phyloP scores from a whole-genome alignment of 2,797 vertebrate species.

The Sylvia borin region DNA sequence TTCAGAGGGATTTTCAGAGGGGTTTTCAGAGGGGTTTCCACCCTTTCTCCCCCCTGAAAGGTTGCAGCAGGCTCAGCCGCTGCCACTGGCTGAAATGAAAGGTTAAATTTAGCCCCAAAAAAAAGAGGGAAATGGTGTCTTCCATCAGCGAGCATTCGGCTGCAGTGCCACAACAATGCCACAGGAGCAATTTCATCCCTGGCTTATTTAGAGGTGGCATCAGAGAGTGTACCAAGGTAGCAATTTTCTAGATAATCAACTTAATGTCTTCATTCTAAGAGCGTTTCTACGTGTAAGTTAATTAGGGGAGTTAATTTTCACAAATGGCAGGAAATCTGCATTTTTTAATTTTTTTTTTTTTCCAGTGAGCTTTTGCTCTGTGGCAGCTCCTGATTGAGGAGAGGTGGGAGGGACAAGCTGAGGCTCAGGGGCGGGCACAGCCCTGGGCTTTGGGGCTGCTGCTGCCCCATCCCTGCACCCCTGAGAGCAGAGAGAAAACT shows the following conservation, averaged over 20 bases:
- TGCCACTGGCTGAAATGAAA: constrained; percentile 36
- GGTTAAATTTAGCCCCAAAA: constrained; percentile 40
- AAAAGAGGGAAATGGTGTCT: not conserved
- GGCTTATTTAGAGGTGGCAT: constrained; percentile 70
- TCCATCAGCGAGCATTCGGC: constrained; percentile 48
- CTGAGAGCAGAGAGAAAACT: not conserved
- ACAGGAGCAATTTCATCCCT: constrained; percentile 69
- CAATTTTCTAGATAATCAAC: constrained; percentile 81
- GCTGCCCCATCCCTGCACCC: not conserved
- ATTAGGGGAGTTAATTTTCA: constrained; percentile 80
- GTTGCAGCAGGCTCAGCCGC: not conserved
- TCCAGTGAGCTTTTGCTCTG: constrained; percentile 41
- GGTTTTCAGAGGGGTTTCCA: too few relatives aligned
- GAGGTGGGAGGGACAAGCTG: constrained; percentile 1
- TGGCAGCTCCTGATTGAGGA: constrained; percentile 56
- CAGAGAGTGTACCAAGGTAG: constrained; percentile 74
- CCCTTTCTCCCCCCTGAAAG: not conserved
- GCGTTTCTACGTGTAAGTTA: constrained; percentile 73
- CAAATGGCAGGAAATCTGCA: constrained; percentile 74
- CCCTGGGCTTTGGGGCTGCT: not conserved
- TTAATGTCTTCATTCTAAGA: constrained; percentile 77
- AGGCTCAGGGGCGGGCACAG: not conserved
- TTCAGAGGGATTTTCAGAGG: not conserved
- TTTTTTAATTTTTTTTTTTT: constrained; percentile 59
- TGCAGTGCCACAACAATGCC: constrained; percentile 63